Percentiles rank a stretch among this genome's conserved stretches.
These are phyloP conservation scores for Nomada ruficornis DNA, from an alignment of 2,888 invertebrate genomes.

Conservation along the genomic window DNA sequence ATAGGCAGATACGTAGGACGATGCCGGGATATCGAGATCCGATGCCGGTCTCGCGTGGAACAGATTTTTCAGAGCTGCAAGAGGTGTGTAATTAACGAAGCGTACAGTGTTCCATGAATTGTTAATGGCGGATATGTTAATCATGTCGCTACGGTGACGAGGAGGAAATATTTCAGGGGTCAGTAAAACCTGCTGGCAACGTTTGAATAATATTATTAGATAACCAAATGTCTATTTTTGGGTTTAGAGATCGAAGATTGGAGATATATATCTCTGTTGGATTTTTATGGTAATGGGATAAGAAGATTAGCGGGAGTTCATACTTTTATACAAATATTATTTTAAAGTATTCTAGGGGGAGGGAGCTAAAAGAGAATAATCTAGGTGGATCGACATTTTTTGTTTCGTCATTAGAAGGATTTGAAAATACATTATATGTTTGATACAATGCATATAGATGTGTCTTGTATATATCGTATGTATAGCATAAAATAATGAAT, in stretches of 20 bases:
- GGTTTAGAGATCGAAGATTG: neutral
- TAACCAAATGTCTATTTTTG: neutral
- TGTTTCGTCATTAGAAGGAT: too few species aligned
- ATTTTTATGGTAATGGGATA: neutral
- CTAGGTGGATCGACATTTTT: too few species aligned
- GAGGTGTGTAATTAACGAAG: slow-evolving; percentile 39
- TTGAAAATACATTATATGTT: too few species aligned
- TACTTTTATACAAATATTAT: too few species aligned
- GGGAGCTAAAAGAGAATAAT: too few species aligned
- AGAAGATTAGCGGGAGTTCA: too few species aligned
- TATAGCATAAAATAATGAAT: too few species aligned
- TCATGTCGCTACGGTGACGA: neutral
- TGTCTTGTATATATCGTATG: too few species aligned
- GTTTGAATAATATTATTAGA: neutral
- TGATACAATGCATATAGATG: too few species aligned
- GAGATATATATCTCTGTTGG: neutral
- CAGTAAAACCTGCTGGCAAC: neutral
- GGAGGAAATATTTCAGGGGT: neutral
- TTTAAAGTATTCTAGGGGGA: too few species aligned
- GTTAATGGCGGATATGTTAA: slow-evolving; percentile 6
- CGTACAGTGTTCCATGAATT: neutral
- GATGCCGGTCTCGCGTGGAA: slow-evolving; percentile 21
- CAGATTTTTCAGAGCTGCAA: slow-evolving; percentile 5
- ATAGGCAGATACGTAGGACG: slow-evolving; percentile 71
- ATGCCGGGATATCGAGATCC: slow-evolving; percentile 52